phyloP scores from a whole-genome alignment of 2,113 vertebrate genomes.

The Motacilla tschutschensis region DNA sequence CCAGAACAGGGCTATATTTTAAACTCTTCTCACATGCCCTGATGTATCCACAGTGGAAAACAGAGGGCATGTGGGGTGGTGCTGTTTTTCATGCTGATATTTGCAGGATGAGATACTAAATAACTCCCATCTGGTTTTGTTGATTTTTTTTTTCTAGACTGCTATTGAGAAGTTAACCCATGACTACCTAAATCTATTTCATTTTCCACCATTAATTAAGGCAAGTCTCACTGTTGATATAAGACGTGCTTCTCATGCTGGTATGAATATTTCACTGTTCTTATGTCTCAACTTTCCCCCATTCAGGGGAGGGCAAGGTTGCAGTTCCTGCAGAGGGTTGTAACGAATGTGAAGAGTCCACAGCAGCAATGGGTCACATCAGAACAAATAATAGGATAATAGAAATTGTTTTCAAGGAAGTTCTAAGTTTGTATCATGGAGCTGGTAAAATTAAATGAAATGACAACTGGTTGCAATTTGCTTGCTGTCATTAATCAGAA shows the following conservation, averaged over 20 bases:
- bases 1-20: conserved; percentile 4
- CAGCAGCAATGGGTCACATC: neutral
- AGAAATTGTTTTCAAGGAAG: conserved; percentile 40
- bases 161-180: conserved; percentile 93
- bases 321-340: neutral
- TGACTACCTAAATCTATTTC: conserved; percentile 92
- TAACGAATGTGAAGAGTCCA: neutral
- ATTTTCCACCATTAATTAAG: conserved; percentile 95
- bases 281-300: neutral
- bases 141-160: conserved; percentile 71
- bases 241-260: neutral
- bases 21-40: neutral
- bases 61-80: neutral
- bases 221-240: conserved; percentile 58
- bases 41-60: neutral
- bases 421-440: neutral
- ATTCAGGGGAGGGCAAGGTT: rapidly evolving
- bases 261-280: neutral
- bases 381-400: conserved; percentile 20
- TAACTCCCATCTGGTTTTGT: conserved; percentile 21
- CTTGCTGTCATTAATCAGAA: neutral
- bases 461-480: neutral
- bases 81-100: neutral
- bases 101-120: conserved; percentile 10
- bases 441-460: neutral